Evolutionary conservation across 2,797 vertebrate genomes (phyloP).

Genomic region (Epinephelus coioides): DNA sequence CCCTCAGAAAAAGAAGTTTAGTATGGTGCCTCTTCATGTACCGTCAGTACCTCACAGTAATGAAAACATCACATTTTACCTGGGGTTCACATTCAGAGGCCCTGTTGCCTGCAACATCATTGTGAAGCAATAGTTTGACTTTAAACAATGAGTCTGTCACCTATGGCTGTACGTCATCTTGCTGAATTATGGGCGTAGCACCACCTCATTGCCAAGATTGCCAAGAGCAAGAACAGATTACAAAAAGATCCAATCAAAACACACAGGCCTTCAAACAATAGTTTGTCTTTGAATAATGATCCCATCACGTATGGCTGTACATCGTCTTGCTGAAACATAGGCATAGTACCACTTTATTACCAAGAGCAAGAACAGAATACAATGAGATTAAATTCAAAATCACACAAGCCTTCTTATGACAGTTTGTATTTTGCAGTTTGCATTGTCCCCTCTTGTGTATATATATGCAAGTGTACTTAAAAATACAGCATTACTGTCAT

Average conservation of each 20-base stretch:
- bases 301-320: too few species aligned
- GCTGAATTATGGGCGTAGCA: neutral
- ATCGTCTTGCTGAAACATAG: too few species aligned
- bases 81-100: slow-evolving; percentile 89
- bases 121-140: slow-evolving; percentile 48
- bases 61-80: slow-evolving; percentile 89
- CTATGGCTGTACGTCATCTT: neutral
- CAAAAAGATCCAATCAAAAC: neutral
- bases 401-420: too few species aligned
- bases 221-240: neutral
- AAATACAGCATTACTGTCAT: neutral
- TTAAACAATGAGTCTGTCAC: neutral
- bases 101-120: slow-evolving; percentile 86
- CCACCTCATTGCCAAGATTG: neutral
- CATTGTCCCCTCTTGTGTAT: neutral
- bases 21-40: slow-evolving; percentile 76
- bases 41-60: slow-evolving; percentile 86
- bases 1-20: slow-evolving; percentile 77
- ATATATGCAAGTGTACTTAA: neutral
- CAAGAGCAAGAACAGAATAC: too few species aligned
- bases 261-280: neutral
- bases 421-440: neutral
- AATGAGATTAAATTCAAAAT: too few species aligned
- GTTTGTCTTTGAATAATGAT: too few species aligned
- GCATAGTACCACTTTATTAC: too few species aligned